Evolutionary conservation across 2,888 invertebrate species (phyloP), one percentile per base, ranked within the genome.

Genomic region (Thereva nobilitata): DNA sequence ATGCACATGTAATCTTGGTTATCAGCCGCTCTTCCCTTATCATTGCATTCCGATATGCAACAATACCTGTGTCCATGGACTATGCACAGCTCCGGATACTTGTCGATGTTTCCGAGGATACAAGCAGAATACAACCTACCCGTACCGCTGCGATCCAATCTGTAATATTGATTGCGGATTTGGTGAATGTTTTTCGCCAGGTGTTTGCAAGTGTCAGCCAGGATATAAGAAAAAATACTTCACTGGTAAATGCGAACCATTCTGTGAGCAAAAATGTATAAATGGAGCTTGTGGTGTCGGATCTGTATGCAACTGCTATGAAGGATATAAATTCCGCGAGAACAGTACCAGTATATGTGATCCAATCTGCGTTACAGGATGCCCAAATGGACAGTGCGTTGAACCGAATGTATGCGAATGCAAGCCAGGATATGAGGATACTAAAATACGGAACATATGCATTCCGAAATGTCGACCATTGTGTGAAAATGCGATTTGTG

Each of bases 331-430:
- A 64, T 44, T 74, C 41, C 84, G 86, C 69, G 79, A 78, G 3
- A 49, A 68, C 2, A 76, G 76, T 66, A 72, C 72, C 1, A 75
- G 76, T 50, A 83, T 85, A 63, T 89, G 89, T 71, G 72, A 84
- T 4, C 85, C 88, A 0, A 79, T 85, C 70, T 91, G 91, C 72
- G 82, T 85, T 0, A 84, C 84, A 10, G 90, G 90, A 1, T 92
- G 92, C 72, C 82, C 83, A 5, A 91, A 91, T 74, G 91, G 91
- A 0, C 82, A 84, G 12, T 92, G 92, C 72, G 85, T 89, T 0
- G 85, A 86, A 0, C 91, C 91, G 0, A 87, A 90, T 77, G 85
- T 87, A 74, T 92, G 92, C 75, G 83, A 89, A 68, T 92, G 92
- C 74, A 87, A 88, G 72, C 82, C 84, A 0, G 91, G 91, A 1